Conservation (phyloP, 64 coral and sea anemone species). For the Montipora efflorescens region DNA sequence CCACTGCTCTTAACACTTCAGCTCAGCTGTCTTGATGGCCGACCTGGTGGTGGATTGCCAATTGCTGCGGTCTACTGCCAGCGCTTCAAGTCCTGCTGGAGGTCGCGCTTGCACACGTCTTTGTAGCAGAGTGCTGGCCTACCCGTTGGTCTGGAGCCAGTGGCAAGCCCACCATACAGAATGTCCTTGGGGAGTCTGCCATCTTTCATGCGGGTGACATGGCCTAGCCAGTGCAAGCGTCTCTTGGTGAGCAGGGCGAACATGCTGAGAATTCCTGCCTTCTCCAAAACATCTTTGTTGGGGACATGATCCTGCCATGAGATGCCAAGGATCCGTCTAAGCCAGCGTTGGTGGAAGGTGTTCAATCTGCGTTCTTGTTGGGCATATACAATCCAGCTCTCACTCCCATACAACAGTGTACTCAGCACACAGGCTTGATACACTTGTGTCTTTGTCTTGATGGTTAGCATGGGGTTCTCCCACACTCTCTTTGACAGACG, state of each 20-base stretch:
- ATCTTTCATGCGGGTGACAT: slow-evolving; percentile 16
- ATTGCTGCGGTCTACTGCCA: not conserved
- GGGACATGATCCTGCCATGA: not conserved
- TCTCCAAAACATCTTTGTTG: not conserved
- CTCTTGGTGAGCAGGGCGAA: not conserved
- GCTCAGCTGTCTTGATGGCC: slow-evolving; percentile 26
- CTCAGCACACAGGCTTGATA: slow-evolving; percentile 20
- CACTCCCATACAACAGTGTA: slow-evolving; percentile 48
- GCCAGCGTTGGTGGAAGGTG: not conserved
- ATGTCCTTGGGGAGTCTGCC: slow-evolving; percentile 24
- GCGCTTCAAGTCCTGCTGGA: slow-evolving; percentile 24
- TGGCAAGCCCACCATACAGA: not conserved
- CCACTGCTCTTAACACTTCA: slow-evolving; percentile 2
- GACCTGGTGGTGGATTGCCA: not conserved
- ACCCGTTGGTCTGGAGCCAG: slow-evolving; percentile 25
- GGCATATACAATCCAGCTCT: not conserved
- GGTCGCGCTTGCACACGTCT: slow-evolving; percentile 11
- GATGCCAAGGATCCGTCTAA: not conserved
- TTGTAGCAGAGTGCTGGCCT: slow-evolving; percentile 27
- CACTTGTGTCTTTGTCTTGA: slow-evolving; percentile 2
- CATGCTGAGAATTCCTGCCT: not conserved
- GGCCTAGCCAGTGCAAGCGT: not conserved
- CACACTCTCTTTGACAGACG: slow-evolving; percentile 19
- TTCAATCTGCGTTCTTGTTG: slow-evolving; percentile 4
- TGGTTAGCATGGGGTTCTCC: slow-evolving; percentile 6